phyloP scores from a whole-genome alignment of 2,113 vertebrate genomes.

The Cyanistes caeruleus region DNA sequence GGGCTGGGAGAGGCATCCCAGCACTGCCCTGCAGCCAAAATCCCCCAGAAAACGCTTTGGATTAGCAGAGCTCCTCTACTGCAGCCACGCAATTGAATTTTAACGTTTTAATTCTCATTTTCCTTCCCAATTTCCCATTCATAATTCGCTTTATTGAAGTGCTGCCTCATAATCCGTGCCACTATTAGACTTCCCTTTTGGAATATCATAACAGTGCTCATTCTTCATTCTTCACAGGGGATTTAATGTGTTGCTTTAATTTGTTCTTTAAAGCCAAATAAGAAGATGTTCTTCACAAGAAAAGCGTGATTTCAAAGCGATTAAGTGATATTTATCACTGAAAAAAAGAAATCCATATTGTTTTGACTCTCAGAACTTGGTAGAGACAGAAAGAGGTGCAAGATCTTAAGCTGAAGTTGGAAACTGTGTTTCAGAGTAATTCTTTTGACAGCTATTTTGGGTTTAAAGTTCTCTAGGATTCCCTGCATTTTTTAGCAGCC shows the following conservation, averaged over 20 bases:
- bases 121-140: background rate
- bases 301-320: background rate
- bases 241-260: background rate
- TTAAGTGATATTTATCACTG: background rate
- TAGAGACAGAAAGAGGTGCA: background rate
- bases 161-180: background rate
- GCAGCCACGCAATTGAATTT: rapidly evolving
- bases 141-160: background rate
- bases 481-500: background rate
- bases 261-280: background rate
- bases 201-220: rapidly evolving
- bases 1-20: rapidly evolving
- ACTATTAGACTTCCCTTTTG: background rate
- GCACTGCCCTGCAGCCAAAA: background rate
- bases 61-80: rapidly evolving
- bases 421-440: background rate
- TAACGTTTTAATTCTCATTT: background rate
- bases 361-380: background rate
- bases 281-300: background rate
- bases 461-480: slow-evolving; percentile 36
- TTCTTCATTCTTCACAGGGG: background rate
- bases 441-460: background rate
- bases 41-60: rapidly evolving
- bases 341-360: background rate
- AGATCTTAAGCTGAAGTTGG: background rate